These are phyloP conservation scores for Manacus vitellinus DNA, from an alignment of 2,113 vertebrate genomes.

Conservation along the genomic window DNA sequence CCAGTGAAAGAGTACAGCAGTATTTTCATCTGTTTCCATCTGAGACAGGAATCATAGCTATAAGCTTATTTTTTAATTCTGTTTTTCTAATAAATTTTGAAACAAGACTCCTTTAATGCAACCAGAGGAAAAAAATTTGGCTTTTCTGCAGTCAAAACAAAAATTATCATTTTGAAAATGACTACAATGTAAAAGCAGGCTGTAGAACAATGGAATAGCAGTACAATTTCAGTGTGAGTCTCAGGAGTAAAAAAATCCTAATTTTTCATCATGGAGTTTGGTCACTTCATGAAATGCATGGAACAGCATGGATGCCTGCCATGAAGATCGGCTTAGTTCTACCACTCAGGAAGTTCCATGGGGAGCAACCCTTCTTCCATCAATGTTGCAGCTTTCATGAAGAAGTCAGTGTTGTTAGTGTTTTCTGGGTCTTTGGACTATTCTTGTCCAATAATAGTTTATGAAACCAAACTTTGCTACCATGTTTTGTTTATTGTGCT, in stretches of 20 bases:
- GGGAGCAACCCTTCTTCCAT: background rate
- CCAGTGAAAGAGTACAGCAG: background rate
- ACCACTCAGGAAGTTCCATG: background rate
- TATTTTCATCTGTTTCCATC: background rate
- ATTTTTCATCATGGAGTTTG: background rate
- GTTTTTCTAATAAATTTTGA: background rate
- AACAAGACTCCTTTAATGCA: background rate
- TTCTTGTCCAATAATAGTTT: background rate
- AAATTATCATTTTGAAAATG: background rate
- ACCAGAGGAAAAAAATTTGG: background rate
- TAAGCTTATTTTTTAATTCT: background rate
- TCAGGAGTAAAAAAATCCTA: background rate
- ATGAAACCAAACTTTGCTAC: background rate
- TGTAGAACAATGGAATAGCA: background rate
- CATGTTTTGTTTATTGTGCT: slow-evolving; percentile 15
- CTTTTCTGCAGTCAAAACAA: background rate
- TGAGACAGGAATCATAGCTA: background rate
- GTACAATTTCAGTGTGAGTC: background rate
- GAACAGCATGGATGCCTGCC: background rate
- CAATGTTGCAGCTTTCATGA: background rate
- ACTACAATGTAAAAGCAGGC: background rate
- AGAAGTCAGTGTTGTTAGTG: background rate
- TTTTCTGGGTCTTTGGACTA: background rate
- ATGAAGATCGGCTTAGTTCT: background rate
- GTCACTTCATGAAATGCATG: background rate